These are phyloP conservation scores for Limnephilus auricula DNA, from an alignment of 2,888 invertebrate species.

Conservation along the genomic window DNA sequence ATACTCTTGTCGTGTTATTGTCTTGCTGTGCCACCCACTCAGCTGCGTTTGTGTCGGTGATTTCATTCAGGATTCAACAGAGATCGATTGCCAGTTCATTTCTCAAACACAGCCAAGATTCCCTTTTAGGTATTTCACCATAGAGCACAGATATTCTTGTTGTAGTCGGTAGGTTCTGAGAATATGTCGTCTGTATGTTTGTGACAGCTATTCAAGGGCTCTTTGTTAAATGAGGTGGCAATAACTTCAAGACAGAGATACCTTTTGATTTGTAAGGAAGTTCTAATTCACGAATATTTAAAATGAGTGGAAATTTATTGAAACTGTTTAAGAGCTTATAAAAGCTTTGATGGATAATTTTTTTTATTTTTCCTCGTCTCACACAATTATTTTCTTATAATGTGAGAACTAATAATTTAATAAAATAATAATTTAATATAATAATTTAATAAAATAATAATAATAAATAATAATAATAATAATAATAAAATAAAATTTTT, in stretches of 20 bases:
- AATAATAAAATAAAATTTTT: too few relatives aligned
- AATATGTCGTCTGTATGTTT: neutral
- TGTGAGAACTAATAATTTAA: too few relatives aligned
- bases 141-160: neutral
- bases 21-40: slow-evolving; percentile 20
- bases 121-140: slow-evolving; percentile 15
- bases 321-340: neutral
- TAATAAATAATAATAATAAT: too few relatives aligned
- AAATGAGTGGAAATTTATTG: neutral
- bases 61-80: slow-evolving; percentile 44
- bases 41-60: slow-evolving; percentile 22
- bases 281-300: neutral
- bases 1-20: slow-evolving; percentile 4
- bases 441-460: too few relatives aligned
- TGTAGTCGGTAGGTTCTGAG: neutral
- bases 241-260: neutral
- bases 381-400: too few relatives aligned
- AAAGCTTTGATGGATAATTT: too few relatives aligned
- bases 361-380: too few relatives aligned
- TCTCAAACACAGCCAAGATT: slow-evolving; percentile 28
- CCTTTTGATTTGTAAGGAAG: neutral
- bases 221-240: neutral
- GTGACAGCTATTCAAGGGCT: neutral
- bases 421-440: too few relatives aligned
- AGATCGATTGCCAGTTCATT: slow-evolving; percentile 32